Evolutionary conservation across 2,797 vertebrate species (phyloP).

Genomic region (Eulemur coronatus): DNA sequence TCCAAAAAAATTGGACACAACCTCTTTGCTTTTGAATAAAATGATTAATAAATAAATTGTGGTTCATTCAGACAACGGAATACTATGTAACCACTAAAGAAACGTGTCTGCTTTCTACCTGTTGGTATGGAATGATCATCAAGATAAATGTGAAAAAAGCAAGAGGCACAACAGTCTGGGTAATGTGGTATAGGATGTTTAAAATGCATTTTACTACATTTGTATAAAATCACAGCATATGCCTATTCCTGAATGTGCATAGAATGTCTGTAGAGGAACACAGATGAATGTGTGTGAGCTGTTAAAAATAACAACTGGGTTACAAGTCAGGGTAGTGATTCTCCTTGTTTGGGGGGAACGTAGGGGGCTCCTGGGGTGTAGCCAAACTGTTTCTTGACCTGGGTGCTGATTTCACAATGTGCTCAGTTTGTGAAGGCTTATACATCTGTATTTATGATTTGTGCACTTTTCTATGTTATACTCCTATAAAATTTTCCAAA

Average conservation of each 20-base stretch:
- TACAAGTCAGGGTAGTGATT: not conserved
- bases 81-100: not conserved
- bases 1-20: slow-evolving; percentile 6
- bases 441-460: not conserved
- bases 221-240: not conserved
- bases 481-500: not conserved
- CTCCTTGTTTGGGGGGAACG: not conserved
- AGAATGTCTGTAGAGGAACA: not conserved
- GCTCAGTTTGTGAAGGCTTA: not conserved
- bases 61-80: not conserved
- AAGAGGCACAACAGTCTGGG: not conserved
- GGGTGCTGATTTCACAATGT: not conserved
- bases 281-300: not conserved
- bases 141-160: not conserved
- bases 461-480: not conserved
- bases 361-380: rapidly evolving
- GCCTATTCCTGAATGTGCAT: not conserved
- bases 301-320: not conserved
- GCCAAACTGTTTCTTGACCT: not conserved
- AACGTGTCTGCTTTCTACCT: not conserved
- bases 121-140: not conserved
- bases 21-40: slow-evolving; percentile 9
- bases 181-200: not conserved
- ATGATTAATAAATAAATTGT: not conserved
- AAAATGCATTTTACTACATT: not conserved